Evolutionary conservation across 2,113 vertebrate species (phyloP).

Genomic region (Ellobius talpinus): DNA sequence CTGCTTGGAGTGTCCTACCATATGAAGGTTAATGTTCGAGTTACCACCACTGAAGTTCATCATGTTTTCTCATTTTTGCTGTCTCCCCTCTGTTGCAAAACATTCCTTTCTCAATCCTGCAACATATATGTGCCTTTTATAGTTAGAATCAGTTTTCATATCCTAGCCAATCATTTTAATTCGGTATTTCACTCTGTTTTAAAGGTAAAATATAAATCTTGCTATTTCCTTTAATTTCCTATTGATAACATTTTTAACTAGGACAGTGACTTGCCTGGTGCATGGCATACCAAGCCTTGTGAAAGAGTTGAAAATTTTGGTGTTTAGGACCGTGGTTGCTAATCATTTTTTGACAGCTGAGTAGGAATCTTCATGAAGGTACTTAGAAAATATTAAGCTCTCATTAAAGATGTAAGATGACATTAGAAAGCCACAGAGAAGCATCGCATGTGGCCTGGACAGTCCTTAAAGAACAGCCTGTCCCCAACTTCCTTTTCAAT

Average conservation of each 20-base stretch:
- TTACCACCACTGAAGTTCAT: neutral
- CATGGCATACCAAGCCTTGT: neutral
- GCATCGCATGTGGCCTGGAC: neutral
- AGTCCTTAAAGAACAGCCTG: neutral
- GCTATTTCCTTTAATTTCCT: neutral
- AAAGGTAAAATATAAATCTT: neutral
- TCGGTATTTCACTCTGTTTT: neutral
- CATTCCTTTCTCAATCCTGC: neutral
- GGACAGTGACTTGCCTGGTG: accelerated
- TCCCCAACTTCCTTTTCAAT: neutral
- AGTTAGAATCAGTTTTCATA: conserved; percentile 7
- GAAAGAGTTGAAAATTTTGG: neutral
- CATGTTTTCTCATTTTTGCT: conserved; percentile 7
- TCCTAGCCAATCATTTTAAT: conserved; percentile 6
- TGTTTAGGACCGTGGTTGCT: neutral
- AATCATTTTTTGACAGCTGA: conserved; percentile 2
- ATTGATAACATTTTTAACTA: neutral
- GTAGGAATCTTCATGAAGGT: neutral
- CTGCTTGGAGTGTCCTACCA: neutral
- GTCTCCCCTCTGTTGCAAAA: neutral
- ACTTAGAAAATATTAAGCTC: neutral
- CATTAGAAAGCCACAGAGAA: neutral
- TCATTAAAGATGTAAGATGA: neutral
- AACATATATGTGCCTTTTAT: neutral
- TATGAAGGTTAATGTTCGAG: neutral